Base-by-base conservation (phyloP, 2,888 invertebrate species). In the Chrysina gloriosa region DNA sequence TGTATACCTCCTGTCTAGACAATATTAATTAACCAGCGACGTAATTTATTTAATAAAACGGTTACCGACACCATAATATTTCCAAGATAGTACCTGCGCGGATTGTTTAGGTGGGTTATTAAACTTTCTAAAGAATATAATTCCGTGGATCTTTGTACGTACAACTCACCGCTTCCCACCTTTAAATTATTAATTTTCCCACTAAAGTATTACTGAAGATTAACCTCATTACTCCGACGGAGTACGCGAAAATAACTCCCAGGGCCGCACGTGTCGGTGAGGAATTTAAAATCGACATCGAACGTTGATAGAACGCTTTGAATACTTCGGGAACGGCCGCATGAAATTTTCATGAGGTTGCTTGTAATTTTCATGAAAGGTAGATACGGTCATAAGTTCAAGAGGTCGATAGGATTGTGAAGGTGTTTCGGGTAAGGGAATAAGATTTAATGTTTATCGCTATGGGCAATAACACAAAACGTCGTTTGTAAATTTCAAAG, bases 301-400 rank as follows among this genome's bases (percentile, higher is more conserved):
- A 45, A 14, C 5, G 14, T 27, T 61, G 58, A 61, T 61, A 45
- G 45, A 61, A 61, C 42, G 29, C 25, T 61, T 25, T 45, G 58
- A 61, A 61, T 61, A 61, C 58, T 14, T 16, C 16, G 27, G 58
- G 27, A 42, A 39, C 27, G 50, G 47, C 25, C 39, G 34, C 63
- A 67, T 67, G 67, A 67, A 67, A 67, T 63, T 67, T 67, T 67
- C 67, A 67, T 67, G 67, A 67, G 61, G 63, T 50, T 34, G 50
- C 52, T 31, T 50, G 67, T 50, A 67, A 67, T 67, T 67, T 63
- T 50, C 67, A 67, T 42, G 42, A 61, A 61, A 61, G 54, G 52
- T 54, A 65, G 54, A 54, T 65, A 25, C 54, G 65, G 65, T 54
- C 65, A 45, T 31, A 29, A 42, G 54, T 54, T 65, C 65, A 54